These are phyloP conservation scores for Pseudomyrmex concolor DNA, from an alignment of 1,140 invertebrate species.

Conservation along the genomic window DNA sequence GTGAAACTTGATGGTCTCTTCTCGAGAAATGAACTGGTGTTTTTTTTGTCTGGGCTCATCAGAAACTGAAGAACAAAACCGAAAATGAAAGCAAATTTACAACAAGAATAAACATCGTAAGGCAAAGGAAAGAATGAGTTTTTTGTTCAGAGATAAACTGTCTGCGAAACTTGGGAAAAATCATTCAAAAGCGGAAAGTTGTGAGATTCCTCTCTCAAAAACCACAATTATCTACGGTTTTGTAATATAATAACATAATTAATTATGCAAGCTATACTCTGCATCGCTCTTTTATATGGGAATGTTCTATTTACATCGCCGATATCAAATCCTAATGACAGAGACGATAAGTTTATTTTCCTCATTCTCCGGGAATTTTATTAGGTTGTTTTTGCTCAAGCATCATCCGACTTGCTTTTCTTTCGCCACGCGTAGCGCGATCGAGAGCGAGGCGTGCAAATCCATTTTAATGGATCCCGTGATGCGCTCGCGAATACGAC, in stretches of 20 bases:
- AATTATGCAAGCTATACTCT: neutral
- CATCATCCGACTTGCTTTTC: conserved; percentile 46
- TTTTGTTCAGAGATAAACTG: conserved; percentile 15
- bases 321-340: conserved; percentile 44
- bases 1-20: neutral
- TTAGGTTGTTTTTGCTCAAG: neutral
- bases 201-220: neutral
- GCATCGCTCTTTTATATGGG: neutral
- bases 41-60: neutral
- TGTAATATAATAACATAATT: conserved; percentile 48
- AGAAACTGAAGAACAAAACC: neutral
- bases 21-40: neutral
- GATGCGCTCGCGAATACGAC: conserved; percentile 37
- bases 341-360: neutral
- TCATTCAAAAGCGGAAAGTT: conserved; percentile 6
- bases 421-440: conserved; percentile 30
- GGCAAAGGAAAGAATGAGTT: neutral
- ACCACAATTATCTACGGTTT: conserved; percentile 32
- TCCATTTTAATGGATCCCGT: conserved; percentile 21
- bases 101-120: conserved; percentile 14
- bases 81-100: conserved; percentile 27
- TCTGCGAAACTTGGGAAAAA: conserved; percentile 1
- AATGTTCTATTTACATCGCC: neutral
- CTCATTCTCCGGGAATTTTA: conserved; percentile 19
- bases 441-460: conserved; percentile 38